Evolutionary conservation across 2,797 vertebrate species (phyloP), one percentile per base, ranked within the genome.

Genomic region (Anas bernieri): DNA sequence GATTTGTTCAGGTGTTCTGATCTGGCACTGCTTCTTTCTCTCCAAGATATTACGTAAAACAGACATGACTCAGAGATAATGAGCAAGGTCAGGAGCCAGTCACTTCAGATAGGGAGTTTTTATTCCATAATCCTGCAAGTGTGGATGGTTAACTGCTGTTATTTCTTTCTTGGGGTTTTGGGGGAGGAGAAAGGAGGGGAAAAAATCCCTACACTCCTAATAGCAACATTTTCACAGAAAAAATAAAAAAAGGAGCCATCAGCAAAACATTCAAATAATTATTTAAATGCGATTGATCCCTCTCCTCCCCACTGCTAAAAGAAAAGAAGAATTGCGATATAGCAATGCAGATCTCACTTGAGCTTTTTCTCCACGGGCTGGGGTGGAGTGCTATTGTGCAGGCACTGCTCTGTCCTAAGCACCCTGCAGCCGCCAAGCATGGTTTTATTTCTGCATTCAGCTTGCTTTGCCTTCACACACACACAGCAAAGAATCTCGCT

Each of bases 371-470:
- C 78, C 43, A 55, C 26, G 46, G 39, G 59, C 39, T 83, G 26
- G 64, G 46, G 33, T 73, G 35, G 55, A 91, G 25, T n/a, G 31
- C 26, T 43, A 82, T 55, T 84, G 11, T 41, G 22, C 28, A 89
- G 35, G 64, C n/a, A 77, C 31, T 14, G 22, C 63, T 88, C 63
- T 74, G 41, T 41, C 31, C 39, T 72, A 17, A 64, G 55, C 41
- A 82, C 33, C 50, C 63, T 46, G 63, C 78, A 92, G 84, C 23
- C 67, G n/a, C 43, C 35, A n/a, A 26, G n/a, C 48, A 92, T 3
- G 17, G 37, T 26, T 87, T 93, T 66, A 78, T 25, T 82, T 94
- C 76, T 87, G 33, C 31, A 48, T 79, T 66, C 62, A 50, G 58
- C 50, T 63, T 55, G 75, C 46, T 12, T 59, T 21, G 58, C 25